These are phyloP conservation scores for Anguilla pacifica DNA, from an alignment of 2,797 vertebrate species.

Conservation along the genomic window DNA sequence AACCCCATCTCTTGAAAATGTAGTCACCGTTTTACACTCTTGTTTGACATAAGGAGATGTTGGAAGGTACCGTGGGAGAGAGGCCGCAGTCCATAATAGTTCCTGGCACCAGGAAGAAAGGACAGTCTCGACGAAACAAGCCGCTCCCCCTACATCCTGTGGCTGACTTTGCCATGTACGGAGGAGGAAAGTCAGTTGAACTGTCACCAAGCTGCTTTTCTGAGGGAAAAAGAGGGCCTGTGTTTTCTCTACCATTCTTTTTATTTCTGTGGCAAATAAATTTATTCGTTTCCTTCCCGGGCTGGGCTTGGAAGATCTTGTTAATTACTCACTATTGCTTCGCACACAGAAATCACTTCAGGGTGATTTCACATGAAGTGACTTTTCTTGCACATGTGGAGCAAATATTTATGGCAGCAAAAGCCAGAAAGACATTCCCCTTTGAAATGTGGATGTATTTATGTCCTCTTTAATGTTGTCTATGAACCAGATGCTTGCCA, in stretches of 20 bases:
- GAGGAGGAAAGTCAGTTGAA: slow-evolving; percentile 26
- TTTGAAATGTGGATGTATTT: slow-evolving; percentile 64
- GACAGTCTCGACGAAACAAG: slow-evolving; percentile 15
- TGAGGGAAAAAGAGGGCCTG: slow-evolving; percentile 24
- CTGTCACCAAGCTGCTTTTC: slow-evolving; percentile 13
- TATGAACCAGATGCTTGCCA: slow-evolving; percentile 63
- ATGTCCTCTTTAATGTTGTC: slow-evolving; percentile 53
- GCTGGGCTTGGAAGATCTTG: slow-evolving; percentile 38
- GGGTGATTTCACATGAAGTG: slow-evolving; percentile 48
- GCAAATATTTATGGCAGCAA: slow-evolving; percentile 53
- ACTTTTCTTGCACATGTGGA: slow-evolving; percentile 57
- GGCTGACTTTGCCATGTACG: neutral
- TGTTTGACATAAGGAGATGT: slow-evolving; percentile 18
- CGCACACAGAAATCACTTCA: slow-evolving; percentile 36
- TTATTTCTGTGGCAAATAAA: slow-evolving; percentile 12
- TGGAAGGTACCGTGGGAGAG: slow-evolving; percentile 25
- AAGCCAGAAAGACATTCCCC: slow-evolving; percentile 47
- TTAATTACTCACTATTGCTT: slow-evolving; percentile 36
- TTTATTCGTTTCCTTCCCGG: slow-evolving; percentile 31
- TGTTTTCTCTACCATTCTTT: slow-evolving; percentile 27
- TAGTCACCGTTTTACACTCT: slow-evolving; percentile 1
- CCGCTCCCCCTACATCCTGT: slow-evolving; percentile 25
- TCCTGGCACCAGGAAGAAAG: slow-evolving; percentile 21
- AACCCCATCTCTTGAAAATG: slow-evolving; percentile 9
- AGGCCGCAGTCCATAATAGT: slow-evolving; percentile 23